Conservation (phyloP, 2,113 vertebrate species). For the Phasianus colchicus region DNA sequence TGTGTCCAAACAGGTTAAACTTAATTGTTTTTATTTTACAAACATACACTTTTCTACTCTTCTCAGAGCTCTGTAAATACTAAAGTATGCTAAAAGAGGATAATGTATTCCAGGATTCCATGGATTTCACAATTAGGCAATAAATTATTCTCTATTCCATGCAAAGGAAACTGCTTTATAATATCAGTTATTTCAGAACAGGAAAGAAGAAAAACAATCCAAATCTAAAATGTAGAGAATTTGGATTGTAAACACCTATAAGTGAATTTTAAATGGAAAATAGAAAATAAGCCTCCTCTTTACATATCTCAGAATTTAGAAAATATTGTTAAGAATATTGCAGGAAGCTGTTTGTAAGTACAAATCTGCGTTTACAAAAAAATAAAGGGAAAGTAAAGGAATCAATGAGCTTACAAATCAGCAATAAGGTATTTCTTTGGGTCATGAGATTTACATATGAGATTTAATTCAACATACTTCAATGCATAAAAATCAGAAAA, state of each 20-base stretch:
- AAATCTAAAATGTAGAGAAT: not conserved
- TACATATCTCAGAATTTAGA: rapidly evolving
- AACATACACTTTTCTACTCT: not conserved
- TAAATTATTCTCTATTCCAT: not conserved
- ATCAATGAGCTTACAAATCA: not conserved
- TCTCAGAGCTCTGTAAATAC: not conserved
- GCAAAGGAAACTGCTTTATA: not conserved
- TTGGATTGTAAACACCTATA: not conserved
- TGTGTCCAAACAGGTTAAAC: not conserved
- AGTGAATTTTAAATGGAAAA: not conserved
- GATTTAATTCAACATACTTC: not conserved
- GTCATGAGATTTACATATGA: too few relatives aligned
- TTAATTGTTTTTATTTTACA: not conserved
- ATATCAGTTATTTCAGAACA: not conserved
- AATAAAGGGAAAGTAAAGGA: not conserved
- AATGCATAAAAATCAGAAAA: not conserved
- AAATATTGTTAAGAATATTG: not conserved
- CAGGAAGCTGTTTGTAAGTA: not conserved
- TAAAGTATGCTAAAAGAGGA: not conserved
- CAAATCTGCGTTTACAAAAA: not conserved
- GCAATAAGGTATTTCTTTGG: rapidly evolving
- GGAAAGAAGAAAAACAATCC: not conserved
- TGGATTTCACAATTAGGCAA: not conserved
- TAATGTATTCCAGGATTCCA: not conserved
- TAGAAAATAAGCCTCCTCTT: not conserved